A percentile compares a stretch with the other conserved stretches of the same genome.
These are phyloP conservation scores for Cyclopterus lumpus DNA, from an alignment of 2,797 vertebrate genomes.

Conservation along the genomic window DNA sequence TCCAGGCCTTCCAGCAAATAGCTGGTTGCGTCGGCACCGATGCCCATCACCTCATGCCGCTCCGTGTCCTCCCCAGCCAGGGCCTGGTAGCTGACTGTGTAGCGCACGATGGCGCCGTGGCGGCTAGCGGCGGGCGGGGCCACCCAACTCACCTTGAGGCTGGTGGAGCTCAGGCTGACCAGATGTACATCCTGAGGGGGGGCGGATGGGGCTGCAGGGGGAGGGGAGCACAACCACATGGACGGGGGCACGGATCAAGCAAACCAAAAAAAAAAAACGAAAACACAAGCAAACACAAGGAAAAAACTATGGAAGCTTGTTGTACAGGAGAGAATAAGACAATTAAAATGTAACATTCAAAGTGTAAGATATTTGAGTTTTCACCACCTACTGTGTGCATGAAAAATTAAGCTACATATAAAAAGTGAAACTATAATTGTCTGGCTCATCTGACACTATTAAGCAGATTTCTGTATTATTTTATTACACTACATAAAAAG, in stretches of 20 bases:
- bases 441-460: background rate
- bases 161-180: conserved; percentile 94
- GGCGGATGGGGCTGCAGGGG: conserved; percentile 93
- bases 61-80: conserved; percentile 92
- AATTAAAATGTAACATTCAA: conserved; percentile 17
- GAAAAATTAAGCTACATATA: background rate
- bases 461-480: background rate
- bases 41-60: conserved; percentile 90
- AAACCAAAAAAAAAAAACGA: conserved; percentile 71
- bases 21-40: conserved; percentile 91
- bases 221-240: conserved; percentile 78
- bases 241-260: conserved; percentile 81
- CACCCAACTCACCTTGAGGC: conserved; percentile 99
- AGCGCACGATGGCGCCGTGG: conserved; percentile 95
- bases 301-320: conserved; percentile 65
- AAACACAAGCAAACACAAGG: conserved; percentile 62
- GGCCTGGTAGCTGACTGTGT: conserved; percentile 96
- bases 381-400: background rate
- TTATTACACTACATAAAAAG: background rate
- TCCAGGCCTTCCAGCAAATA: conserved; percentile 94
- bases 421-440: background rate
- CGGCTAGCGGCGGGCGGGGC: conserved; percentile 94
- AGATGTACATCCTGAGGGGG: conserved; percentile 97
- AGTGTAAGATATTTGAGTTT: background rate
- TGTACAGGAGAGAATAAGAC: conserved; percentile 21